Percentiles rank a stretch among this genome's conserved stretches.
These are phyloP conservation scores for Euschistus heros DNA, from an alignment of 1,140 invertebrate species.

Conservation along the genomic window DNA sequence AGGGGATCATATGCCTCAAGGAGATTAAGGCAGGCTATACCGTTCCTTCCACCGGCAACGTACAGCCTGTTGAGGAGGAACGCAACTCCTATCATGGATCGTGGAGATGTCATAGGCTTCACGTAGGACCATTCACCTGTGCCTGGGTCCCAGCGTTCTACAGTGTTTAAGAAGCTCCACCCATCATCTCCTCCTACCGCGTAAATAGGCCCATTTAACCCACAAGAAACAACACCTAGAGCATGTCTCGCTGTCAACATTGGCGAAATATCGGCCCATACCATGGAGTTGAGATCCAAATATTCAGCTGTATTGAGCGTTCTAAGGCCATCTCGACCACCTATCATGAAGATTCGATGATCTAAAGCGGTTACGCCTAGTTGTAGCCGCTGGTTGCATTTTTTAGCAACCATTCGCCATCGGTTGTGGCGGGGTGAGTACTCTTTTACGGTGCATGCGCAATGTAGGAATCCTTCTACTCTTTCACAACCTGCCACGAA, in stretches of 20 bases:
- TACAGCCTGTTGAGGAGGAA: constrained; percentile 80
- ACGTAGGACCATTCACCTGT: constrained; percentile 78
- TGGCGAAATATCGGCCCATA: constrained; percentile 68
- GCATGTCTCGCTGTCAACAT: constrained; percentile 66
- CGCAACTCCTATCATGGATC: constrained; percentile 81
- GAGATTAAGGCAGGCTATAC: constrained; percentile 76
- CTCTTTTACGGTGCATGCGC: too few relatives aligned
- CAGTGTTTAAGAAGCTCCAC: constrained; percentile 88
- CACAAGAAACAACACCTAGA: constrained; percentile 69
- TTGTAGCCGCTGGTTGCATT: constrained; percentile 48
- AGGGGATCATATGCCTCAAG: constrained; percentile 90
- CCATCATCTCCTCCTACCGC: constrained; percentile 90
- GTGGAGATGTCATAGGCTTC: constrained; percentile 71
- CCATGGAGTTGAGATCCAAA: constrained; percentile 63
- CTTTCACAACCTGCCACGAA: constrained; percentile 64
- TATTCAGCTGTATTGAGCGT: constrained; percentile 82
- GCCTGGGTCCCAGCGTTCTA: constrained; percentile 82
- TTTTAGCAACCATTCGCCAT: too few relatives aligned
- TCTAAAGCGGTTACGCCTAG: constrained; percentile 83
- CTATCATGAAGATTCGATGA: constrained; percentile 70
- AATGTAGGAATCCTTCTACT: too few relatives aligned
- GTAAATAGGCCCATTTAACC: constrained; percentile 69
- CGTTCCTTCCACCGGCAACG: constrained; percentile 86
- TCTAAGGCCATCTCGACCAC: constrained; percentile 84
- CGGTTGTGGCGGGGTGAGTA: too few relatives aligned